Percentiles rank a stretch among this genome's conserved stretches.
Evolutionary conservation across 2,888 invertebrate species (phyloP).

Genomic region (Onthophagus sagittarius): DNA sequence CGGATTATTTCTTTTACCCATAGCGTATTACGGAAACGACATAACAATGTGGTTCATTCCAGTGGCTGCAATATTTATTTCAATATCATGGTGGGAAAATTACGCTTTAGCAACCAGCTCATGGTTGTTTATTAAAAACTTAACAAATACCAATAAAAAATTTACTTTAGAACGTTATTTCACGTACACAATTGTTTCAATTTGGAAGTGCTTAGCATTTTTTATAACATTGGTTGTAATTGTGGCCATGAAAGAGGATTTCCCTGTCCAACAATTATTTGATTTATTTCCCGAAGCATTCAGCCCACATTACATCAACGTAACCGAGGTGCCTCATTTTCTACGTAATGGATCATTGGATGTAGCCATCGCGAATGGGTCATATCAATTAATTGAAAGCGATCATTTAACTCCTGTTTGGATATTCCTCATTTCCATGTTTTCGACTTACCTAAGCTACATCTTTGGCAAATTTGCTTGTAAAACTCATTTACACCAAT

Average conservation of each 20-base stretch:
- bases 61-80: constrained; percentile 62
- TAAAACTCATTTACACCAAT: constrained; percentile 83
- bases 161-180: constrained; percentile 57
- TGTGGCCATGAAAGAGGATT: constrained; percentile 49
- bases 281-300: constrained; percentile 52
- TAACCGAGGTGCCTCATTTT: constrained; percentile 40
- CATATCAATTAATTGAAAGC: constrained; percentile 6
- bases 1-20: constrained; percentile 67
- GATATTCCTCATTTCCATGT: constrained; percentile 63
- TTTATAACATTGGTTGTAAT: constrained; percentile 55
- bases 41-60: constrained; percentile 60
- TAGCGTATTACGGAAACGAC: constrained; percentile 46
- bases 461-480: constrained; percentile 75
- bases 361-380: constrained; percentile 33
- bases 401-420: constrained; percentile 50
- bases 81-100: constrained; percentile 83
- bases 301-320: constrained; percentile 52
- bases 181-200: constrained; percentile 66
- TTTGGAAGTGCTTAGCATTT: constrained; percentile 76
- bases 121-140: constrained; percentile 39
- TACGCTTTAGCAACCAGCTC: constrained; percentile 54
- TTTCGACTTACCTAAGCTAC: constrained; percentile 64
- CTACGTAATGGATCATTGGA: neutral
- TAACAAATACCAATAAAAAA: constrained; percentile 44
- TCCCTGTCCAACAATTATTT: constrained; percentile 46